Conservation (phyloP, 2,113 vertebrate species). For the Hippocampus abdominalis region DNA sequence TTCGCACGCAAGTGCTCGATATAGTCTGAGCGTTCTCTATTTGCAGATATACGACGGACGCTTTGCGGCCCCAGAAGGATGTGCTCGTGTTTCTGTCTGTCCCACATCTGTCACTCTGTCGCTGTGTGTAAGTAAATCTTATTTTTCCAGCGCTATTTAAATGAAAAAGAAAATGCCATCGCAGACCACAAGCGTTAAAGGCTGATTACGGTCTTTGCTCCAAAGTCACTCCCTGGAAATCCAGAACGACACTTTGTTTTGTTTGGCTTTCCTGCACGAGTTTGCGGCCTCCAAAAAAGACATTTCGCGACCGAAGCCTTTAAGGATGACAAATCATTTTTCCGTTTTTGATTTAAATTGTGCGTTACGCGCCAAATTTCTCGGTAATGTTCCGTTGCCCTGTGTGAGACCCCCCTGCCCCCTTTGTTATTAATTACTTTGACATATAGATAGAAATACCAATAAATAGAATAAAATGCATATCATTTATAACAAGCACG, state of each 20-base stretch:
- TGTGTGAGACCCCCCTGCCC: background rate
- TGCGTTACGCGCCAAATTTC: slow-evolving; percentile 1
- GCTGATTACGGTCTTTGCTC: slow-evolving; percentile 16
- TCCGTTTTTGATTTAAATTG: slow-evolving; percentile 5
- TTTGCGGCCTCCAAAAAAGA: slow-evolving; percentile 21
- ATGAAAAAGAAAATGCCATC: slow-evolving; percentile 23
- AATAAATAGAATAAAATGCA: too few relatives aligned
- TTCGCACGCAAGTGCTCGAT: slow-evolving; percentile 5
- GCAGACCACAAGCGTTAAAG: slow-evolving; percentile 14
- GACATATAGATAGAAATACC: slow-evolving; percentile 37
- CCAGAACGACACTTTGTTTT: slow-evolving; percentile 18
- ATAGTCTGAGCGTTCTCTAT: slow-evolving; percentile 10
- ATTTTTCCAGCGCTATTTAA: slow-evolving; percentile 25
- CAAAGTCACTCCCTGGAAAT: slow-evolving; percentile 19
- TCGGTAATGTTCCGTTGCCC: background rate
- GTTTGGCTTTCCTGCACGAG: slow-evolving; percentile 18
- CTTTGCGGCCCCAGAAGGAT: slow-evolving; percentile 19
- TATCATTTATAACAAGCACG: too few relatives aligned
- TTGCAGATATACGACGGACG: background rate
- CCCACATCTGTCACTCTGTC: slow-evolving; percentile 40
- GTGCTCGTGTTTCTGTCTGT: slow-evolving; percentile 42
- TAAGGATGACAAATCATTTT: background rate
- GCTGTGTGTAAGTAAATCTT: slow-evolving; percentile 24
- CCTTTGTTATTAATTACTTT: slow-evolving; percentile 2
- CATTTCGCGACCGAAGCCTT: background rate